Base-by-base conservation (phyloP, 2,888 invertebrate species). In the Eristalis intricaria region DNA sequence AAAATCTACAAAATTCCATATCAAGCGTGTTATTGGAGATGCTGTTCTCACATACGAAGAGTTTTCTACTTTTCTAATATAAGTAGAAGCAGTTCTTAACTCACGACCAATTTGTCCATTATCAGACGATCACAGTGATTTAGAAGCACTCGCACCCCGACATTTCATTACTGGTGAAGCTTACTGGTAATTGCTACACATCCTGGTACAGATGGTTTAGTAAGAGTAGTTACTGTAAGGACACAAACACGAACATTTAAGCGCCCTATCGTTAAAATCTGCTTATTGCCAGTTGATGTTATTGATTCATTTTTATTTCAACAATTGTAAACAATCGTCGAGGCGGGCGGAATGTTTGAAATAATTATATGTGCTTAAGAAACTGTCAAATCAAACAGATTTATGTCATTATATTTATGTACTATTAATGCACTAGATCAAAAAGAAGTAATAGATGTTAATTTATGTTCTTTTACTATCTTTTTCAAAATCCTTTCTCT, bases 61-160 rank as follows among this genome's bases (percentile, higher is more conserved):
- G 26, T 26, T 26, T 26, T 26, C 26, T 26, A 26, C 88, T 7
- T 38, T 87, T 23, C 32, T 84, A 29, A 23, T 43, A 13, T 76
- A 80, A 58, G 65, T 85, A 22, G 78, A 88, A 61, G 78, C 78
- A 13, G 76, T 84, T 11, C 56, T 88, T 19, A 77, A 84, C 68
- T 81, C 79, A 3, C 68, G 82, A 7, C 87, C 83, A 8, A 58
- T 91, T 7, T 83, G 26, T 3, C 26, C 26, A n/a, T n/a, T n/a
- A n/a, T n/a, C 83, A 4, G 76, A 86, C 13, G 89, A 89, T 58
- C 77, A 82, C 11, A 43, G n/a, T 26, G 86, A 87, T 35, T 29
- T 81, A 19, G 66, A 76, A 15, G 73, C 73, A 10, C 50, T 88
- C 7, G 80, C 86, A n/a, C 86, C 84, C 26, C 81, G 77, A n/a